Evolutionary conservation across 2,888 invertebrate species (phyloP).

Genomic region (Teinopalpus imperialis): DNA sequence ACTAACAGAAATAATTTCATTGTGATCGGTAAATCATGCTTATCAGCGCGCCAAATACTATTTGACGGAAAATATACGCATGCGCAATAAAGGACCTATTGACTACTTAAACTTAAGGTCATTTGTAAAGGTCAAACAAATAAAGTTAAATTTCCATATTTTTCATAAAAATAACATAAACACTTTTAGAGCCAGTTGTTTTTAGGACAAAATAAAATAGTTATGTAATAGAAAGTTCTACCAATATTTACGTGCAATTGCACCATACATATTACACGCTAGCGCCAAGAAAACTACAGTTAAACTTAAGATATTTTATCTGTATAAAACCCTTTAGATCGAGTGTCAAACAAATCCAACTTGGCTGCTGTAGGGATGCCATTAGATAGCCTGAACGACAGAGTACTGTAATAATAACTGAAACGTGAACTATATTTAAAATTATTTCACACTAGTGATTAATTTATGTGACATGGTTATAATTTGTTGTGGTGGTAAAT

Average conservation of each 20-base stretch:
- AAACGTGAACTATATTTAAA: no score
- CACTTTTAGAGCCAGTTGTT: not conserved
- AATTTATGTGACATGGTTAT: no score
- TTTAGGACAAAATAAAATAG: not conserved
- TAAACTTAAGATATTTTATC: no score
- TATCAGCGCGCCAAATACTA: conserved; percentile 76
- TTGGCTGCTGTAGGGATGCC: no score
- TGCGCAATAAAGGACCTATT: conserved; percentile 61
- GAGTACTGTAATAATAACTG: no score
- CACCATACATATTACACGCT: not conserved
- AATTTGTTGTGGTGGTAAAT: no score
- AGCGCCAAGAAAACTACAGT: no score
- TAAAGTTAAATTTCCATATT: conserved; percentile 10
- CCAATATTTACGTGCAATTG: conserved; percentile 2
- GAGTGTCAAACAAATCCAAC: no score
- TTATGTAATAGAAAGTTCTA: conserved; percentile 10
- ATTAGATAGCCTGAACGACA: no score
- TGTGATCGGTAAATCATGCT: conserved; percentile 55
- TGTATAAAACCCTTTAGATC: no score
- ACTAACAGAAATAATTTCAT: conserved; percentile 74
- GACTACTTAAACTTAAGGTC: conserved; percentile 56
- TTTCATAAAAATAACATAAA: conserved; percentile 9
- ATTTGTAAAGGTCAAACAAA: conserved; percentile 55
- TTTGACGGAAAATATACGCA: conserved; percentile 64
- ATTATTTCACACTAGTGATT: no score